Evolutionary conservation across 2,113 vertebrate genomes (phyloP), one percentile per base, ranked within the genome.

Genomic region (Agapornis roseicollis): DNA sequence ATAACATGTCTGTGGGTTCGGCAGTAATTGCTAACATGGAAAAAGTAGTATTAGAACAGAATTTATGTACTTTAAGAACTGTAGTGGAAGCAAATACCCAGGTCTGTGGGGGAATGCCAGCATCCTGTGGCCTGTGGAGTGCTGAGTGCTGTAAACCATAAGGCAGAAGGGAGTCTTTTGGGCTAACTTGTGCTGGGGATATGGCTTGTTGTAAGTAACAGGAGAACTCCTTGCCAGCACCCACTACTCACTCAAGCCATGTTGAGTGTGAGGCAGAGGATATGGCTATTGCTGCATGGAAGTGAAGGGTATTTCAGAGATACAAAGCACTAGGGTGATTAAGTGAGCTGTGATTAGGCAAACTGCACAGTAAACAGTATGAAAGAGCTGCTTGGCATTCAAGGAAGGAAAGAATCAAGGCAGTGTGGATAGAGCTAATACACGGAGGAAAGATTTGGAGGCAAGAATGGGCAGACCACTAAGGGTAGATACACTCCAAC

Each of bases 171-270:
- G 70, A 91, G 68, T n/a, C 53, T n/a, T 77, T 28, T 27, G 74
- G 71, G 74, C 35, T 78, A 16, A 52, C 50, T 78, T 27, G 56
- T 69, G 47, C 61, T 89, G 66, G 66, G n/a, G 24, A 17, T 90
- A 56, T 87, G 78, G 63, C 79, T 76, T 46, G 14, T 42, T 46
- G 52, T 63, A 41, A 80, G 17, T 33, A 56, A 28, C 23, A 7
- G 39, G 44, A 84, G 60, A 47, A 35, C 53, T 77, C 42, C 49
- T 42, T 65, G 85, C 74, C 88, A 93, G 80, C 85, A n/a, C 55
- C n/a, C 41, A 0, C 37, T 24, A 1, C 68, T 77, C 2, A 0
- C 55, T 33, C 22, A 52, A 63, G 58, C n/a, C 0, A 2, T 16
- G 41, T 4, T 24, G 49, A 16, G 41, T 31, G 37, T 5, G 24